Base-by-base conservation (phyloP, 2,797 vertebrate species). In the Periophthalmus magnuspinnatus region DNA sequence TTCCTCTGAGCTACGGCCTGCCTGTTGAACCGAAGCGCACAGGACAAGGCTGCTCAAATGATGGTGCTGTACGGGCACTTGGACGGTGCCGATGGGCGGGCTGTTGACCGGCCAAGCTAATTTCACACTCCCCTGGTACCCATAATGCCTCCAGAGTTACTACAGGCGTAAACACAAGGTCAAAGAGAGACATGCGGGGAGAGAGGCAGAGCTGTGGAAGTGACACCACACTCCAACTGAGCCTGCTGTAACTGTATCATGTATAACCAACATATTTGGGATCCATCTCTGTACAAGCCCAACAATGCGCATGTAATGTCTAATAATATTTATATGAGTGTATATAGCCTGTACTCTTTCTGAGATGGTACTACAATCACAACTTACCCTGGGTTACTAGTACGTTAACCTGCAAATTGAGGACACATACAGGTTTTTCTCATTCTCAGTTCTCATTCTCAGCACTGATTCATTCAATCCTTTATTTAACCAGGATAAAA, bases 91-190 rank as follows among this genome's bases (percentile, higher is more conserved):
- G 56, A 65, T 64, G 84, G 77, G 74, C 72, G 24, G 75, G 70
- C 76, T 88, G 87, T 77, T 88, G 82, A 79, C 84, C 68, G 70
- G 86, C 86, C 80, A 87, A 89, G 88, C 86, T 92, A 93, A 94
- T 93, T 93, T 93, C 92, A 93, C 92, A 93, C 92, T 93, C 90
- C 88, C 89, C 78, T 90, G 90, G 90, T 87, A 90, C 86, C 76
- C 85, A 86, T 75, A 86, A 90, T 83, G 86, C 89, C 84, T 80
- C 81, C 71, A 83, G 86, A 87, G 86, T 85, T 84, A 87, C 86
- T 81, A 66, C 75, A 36, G 86, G 86, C 83, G 84, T 81, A 81
- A 86, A 90, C 88, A 92, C 88, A 87, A 90, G 89, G 90, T 91
- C 85, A 84, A 69, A 83, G 74, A 79, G 80, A 81, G 70, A 78